Percentiles rank a stretch among this genome's conserved stretches.
phyloP scores from a whole-genome alignment of 1,140 invertebrate genomes.

The Temnothorax curvispinosus region DNA sequence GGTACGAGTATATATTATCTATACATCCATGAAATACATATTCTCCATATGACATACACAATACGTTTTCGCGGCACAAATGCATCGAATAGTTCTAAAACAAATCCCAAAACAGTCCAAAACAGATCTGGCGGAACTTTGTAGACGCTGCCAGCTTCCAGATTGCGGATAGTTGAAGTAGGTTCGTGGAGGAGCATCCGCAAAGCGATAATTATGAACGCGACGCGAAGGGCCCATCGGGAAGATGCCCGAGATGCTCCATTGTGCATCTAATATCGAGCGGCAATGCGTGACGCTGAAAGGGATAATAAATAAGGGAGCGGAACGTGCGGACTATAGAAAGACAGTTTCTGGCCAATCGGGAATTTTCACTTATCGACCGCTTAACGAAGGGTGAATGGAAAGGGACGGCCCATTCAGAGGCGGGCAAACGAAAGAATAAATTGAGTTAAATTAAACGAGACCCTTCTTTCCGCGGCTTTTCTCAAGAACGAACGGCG shows the following conservation, averaged over 20 bases:
- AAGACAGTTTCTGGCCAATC: conserved; percentile 64
- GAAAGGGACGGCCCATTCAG: conserved; percentile 66
- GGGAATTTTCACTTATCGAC: conserved; percentile 68
- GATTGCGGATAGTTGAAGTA: conserved; percentile 48
- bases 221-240: neutral
- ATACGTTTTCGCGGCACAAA: conserved; percentile 21
- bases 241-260: conserved; percentile 26
- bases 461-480: conserved; percentile 14
- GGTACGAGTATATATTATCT: no score
- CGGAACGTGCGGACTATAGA: conserved; percentile 54
- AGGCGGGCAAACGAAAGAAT: conserved; percentile 65
- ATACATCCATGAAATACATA: neutral
- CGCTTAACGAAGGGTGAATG: conserved; percentile 69
- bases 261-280: conserved; percentile 62
- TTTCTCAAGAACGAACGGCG: conserved; percentile 14
- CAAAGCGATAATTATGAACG: conserved; percentile 40
- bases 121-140: conserved; percentile 54
- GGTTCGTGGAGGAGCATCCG: neutral
- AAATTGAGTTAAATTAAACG: conserved; percentile 75
- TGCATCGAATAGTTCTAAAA: conserved; percentile 54
- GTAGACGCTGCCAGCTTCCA: conserved; percentile 39
- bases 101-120: conserved; percentile 45
- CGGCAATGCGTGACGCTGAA: conserved; percentile 60
- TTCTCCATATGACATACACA: neutral
- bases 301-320: conserved; percentile 65